Conservation (phyloP, 2,113 vertebrate genomes). For the Chionis minor region DNA sequence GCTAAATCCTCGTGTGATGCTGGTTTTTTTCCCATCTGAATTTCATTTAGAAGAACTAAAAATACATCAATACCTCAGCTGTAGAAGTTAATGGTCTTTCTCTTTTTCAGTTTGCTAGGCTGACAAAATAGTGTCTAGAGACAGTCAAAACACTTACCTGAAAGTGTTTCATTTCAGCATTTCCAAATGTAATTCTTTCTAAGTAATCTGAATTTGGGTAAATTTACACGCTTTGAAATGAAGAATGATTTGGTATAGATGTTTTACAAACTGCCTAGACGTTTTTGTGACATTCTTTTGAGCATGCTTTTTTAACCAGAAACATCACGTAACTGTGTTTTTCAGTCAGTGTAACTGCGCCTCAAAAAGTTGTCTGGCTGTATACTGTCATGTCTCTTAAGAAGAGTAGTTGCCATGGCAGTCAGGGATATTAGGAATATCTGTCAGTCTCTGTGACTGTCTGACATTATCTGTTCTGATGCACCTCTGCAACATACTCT, state of each 20-base stretch:
- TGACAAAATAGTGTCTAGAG: not conserved
- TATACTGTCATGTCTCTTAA: not conserved
- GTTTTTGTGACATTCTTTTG: not conserved
- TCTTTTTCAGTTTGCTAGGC: not conserved
- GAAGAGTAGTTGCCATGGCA: slow-evolving; percentile 11
- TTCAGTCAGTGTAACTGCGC: not conserved
- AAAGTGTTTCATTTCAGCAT: not conserved
- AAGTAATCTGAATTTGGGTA: not conserved
- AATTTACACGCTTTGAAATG: not conserved
- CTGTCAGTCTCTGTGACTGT: not conserved
- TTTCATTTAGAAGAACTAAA: slow-evolving; percentile 17
- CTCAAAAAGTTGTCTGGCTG: slow-evolving; percentile 14
- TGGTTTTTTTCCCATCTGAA: not conserved
- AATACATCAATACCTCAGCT: not conserved
- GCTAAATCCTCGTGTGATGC: not conserved
- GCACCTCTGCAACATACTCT: not conserved
- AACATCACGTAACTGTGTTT: not conserved
- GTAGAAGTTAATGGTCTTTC: not conserved
- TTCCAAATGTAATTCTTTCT: not conserved
- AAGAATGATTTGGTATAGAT: not conserved
- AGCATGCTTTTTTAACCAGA: not conserved
- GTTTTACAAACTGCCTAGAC: not conserved
- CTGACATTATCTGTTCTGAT: not conserved
- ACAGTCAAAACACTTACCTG: not conserved
- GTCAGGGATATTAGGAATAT: not conserved